Evolutionary conservation across 1,140 invertebrate species (phyloP), one percentile per base, ranked within the genome.

Genomic region (Bombus pyrosoma): DNA sequence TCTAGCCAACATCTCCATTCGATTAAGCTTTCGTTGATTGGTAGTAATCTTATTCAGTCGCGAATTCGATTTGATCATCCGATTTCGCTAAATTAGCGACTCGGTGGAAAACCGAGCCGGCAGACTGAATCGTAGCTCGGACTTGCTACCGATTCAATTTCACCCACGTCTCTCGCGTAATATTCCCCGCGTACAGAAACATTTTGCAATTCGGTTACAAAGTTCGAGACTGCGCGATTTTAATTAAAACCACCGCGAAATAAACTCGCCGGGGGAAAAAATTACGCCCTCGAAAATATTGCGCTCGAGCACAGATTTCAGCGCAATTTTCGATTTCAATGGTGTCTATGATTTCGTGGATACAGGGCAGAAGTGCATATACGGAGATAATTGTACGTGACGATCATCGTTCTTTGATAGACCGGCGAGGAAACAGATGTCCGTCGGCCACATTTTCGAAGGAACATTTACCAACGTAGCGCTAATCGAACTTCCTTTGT

Each of bases 191-290:
- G 59, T 62, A 62, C 3, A 62, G 59, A 62, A 62, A 62, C n/a
- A 62, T 62, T 62, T 62, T 62, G 59, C 59, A 62, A 62, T 62
- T 62, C 59, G 59, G 59, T 62, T 62, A 62, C 28, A 62, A 62
- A 62, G 59, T 62, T 62, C 10, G 59, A 62, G 59, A n/a, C 25
- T n/a, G 28, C 59, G 59, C 59, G 59, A n/a, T 62, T 62, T 62
- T 62, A 62, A 62, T 62, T 62, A n/a, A 62, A 62, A n/a, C 59
- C 28, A 62, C 59, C 10, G 28, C 3, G 59, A 62, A 62, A 62
- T 62, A 62, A 62, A 62, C 59, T 62, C 3, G 10, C 28, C 28
- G 28, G 3, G 25, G 28, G 0, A 62, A 62, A 53, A 62, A 62
- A 62, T 62, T 28, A 62, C 59, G 28, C 3, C 28, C 4, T 3